These are phyloP conservation scores for Phylloscopus trochilus DNA, from an alignment of 2,113 vertebrate species.

Conservation along the genomic window DNA sequence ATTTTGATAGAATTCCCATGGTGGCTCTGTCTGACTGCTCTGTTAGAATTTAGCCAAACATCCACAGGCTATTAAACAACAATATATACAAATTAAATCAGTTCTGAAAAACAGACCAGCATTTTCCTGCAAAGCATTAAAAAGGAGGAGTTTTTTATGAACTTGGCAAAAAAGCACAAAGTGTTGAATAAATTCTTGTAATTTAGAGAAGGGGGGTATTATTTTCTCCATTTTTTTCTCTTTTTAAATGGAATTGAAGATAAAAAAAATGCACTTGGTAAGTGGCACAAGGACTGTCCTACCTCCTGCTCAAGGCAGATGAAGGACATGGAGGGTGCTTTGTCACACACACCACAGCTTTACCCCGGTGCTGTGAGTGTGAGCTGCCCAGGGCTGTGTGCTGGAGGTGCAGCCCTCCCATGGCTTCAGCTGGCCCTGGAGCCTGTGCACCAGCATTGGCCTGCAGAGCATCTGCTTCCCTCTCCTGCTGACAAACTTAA, in stretches of 20 bases:
- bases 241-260: not conserved
- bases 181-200: not conserved
- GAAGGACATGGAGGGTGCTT: not conserved
- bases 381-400: not conserved
- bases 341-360: accelerated
- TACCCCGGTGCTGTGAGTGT: accelerated
- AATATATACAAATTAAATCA: not conserved
- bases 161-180: not conserved
- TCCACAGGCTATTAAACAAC: constrained; percentile 2
- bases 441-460: not conserved
- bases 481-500: not conserved
- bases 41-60: not conserved
- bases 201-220: not conserved
- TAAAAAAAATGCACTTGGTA: not conserved
- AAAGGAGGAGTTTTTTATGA: not conserved
- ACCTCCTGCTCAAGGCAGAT: not conserved
- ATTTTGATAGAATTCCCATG: constrained; percentile 18
- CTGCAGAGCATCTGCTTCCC: not conserved
- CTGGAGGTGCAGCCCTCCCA: not conserved
- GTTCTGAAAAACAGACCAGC: not conserved
- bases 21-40: not conserved
- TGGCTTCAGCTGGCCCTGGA: not conserved
- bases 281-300: not conserved
- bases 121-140: not conserved
- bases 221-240: not conserved